phyloP scores from a whole-genome alignment of 2,797 vertebrate genomes.

The Hypotaenidia okinawae region DNA sequence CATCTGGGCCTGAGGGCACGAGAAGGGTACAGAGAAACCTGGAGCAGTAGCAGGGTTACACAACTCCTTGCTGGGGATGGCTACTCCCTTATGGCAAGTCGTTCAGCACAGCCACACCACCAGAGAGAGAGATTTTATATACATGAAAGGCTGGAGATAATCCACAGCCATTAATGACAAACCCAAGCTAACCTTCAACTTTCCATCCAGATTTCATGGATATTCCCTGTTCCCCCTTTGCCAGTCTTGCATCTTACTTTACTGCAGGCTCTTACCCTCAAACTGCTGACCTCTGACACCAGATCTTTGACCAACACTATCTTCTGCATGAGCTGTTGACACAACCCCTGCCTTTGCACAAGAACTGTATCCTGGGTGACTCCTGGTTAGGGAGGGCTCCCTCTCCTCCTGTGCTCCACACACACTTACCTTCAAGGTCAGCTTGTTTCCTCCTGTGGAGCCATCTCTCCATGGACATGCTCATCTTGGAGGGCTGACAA shows the following conservation, averaged over 20 bases:
- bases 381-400: not conserved
- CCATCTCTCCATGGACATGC: not conserved
- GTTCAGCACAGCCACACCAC: not conserved
- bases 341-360: not conserved
- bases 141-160: not conserved
- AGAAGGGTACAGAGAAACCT: not conserved
- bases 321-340: not conserved
- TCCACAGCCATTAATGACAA: not conserved
- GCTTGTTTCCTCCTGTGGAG: not conserved
- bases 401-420: not conserved
- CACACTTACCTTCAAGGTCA: not conserved
- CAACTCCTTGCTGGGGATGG: not conserved
- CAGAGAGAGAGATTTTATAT: rapidly evolving
- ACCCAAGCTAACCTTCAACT: not conserved
- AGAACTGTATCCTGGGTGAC: not conserved
- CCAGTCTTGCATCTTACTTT: not conserved
- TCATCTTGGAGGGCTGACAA: not conserved
- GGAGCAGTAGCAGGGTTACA: not conserved
- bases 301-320: not conserved
- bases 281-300: not conserved
- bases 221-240: not conserved
- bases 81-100: rapidly evolving
- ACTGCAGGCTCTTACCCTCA: not conserved
- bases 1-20: conserved; percentile 68
- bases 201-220: not conserved